Percentiles rank a stretch among this genome's conserved stretches.
phyloP scores from a whole-genome alignment of 2,113 vertebrate species.

The Chionodraco myersi region DNA sequence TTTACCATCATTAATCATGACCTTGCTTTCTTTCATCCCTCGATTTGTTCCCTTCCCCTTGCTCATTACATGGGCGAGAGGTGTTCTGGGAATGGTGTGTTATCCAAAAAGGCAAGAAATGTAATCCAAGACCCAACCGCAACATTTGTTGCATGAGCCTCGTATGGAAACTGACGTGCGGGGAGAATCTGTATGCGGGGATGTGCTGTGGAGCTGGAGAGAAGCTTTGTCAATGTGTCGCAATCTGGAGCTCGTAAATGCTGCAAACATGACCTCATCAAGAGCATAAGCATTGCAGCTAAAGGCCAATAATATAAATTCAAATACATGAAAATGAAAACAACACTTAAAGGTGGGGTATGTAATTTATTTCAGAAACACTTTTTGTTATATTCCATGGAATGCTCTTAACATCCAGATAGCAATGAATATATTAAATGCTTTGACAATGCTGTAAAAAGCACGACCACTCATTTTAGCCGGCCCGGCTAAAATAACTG shows the following conservation, averaged over 20 bases:
- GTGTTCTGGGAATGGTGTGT: constrained; percentile 28
- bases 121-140: constrained; percentile 22
- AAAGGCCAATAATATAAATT: neutral
- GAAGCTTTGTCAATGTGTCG: neutral
- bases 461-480: too few relatives aligned
- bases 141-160: constrained; percentile 23
- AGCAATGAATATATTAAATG: too few relatives aligned
- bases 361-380: too few relatives aligned
- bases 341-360: neutral
- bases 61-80: constrained; percentile 60
- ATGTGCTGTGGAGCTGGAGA: neutral
- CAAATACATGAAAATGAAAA: neutral
- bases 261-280: constrained; percentile 2
- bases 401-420: too few relatives aligned
- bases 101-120: constrained; percentile 25
- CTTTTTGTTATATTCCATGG: too few relatives aligned
- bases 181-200: constrained; percentile 34
- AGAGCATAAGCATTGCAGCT: constrained; percentile 10
- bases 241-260: constrained; percentile 28
- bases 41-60: constrained; percentile 62
- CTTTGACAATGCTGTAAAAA: too few relatives aligned
- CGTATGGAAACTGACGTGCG: constrained; percentile 7
- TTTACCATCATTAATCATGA: constrained; percentile 77
- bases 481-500: too few relatives aligned
- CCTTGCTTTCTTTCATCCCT: constrained; percentile 54